Evolutionary conservation across 2,888 invertebrate species (phyloP).

Genomic region (Microctonus hyperodae): DNA sequence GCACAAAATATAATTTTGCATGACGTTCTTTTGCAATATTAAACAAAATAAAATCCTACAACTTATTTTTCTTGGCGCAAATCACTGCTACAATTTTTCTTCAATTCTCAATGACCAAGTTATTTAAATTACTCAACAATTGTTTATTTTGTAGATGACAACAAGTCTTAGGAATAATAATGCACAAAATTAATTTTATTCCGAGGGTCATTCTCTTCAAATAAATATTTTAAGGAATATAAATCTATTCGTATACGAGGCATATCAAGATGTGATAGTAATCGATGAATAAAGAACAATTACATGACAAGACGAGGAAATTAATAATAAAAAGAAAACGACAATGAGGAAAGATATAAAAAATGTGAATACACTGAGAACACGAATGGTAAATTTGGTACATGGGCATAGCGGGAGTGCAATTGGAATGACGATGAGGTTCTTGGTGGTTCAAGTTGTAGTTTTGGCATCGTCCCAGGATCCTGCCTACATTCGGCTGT

Average conservation of each 20-base stretch:
- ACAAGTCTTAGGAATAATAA: neutral
- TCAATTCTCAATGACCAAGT: neutral
- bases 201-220: neutral
- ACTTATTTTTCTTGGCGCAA: conserved; percentile 11
- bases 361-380: conserved; percentile 14
- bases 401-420: conserved; percentile 50
- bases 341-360: neutral
- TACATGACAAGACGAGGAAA: neutral
- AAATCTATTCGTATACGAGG: neutral
- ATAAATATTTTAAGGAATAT: neutral
- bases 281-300: neutral
- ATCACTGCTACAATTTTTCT: neutral
- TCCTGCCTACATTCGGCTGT: conserved; percentile 47
- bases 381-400: conserved; percentile 45
- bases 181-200: neutral
- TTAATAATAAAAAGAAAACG: neutral
- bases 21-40: neutral
- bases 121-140: neutral
- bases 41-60: neutral
- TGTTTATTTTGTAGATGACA: neutral
- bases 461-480: conserved; percentile 53
- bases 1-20: neutral
- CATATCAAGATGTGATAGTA: neutral
- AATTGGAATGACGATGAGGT: conserved; percentile 51
- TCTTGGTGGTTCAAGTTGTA: conserved; percentile 46